A percentile compares a stretch with the other conserved stretches of the same genome.
phyloP scores from a whole-genome alignment of 2,888 invertebrate genomes.

The Autographa pulchrina region DNA sequence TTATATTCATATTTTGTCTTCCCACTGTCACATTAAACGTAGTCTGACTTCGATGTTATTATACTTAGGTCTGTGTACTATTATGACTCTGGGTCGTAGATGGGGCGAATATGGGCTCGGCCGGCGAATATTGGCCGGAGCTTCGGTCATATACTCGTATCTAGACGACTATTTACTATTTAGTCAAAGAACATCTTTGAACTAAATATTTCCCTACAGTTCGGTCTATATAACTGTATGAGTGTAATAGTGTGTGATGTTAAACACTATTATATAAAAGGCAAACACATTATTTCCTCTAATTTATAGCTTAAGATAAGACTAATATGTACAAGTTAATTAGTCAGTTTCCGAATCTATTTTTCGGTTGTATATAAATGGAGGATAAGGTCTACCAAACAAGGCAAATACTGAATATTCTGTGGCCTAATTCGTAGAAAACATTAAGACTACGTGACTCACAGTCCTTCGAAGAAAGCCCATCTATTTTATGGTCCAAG shows the following conservation, averaged over 20 bases:
- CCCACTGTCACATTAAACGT: conserved; percentile 26
- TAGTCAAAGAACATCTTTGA: conserved; percentile 10
- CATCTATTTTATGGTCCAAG: conserved; percentile 1
- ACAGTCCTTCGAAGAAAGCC: not conserved
- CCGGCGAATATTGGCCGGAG: not conserved
- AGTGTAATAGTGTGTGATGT: too few species aligned
- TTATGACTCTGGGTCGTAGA: not conserved
- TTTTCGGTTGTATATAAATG: not conserved
- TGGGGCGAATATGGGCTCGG: not conserved
- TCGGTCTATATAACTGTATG: conserved; percentile 9
- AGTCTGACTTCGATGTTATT: conserved; percentile 22
- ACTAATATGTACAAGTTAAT: not conserved
- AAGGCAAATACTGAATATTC: not conserved
- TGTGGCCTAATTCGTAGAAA: not conserved
- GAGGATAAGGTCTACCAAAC: not conserved
- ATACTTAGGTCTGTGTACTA: conserved; percentile 1
- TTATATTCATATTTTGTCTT: conserved; percentile 35
- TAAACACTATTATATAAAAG: too few species aligned
- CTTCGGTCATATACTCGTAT: not conserved
- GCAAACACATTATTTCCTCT: not conserved
- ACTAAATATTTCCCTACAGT: not conserved
- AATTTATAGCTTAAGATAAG: not conserved
- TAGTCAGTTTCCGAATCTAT: not conserved
- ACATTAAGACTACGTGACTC: conserved; percentile 4
- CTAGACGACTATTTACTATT: not conserved